phyloP scores from a whole-genome alignment of 2,888 invertebrate species.

The Epiblema foenella region DNA sequence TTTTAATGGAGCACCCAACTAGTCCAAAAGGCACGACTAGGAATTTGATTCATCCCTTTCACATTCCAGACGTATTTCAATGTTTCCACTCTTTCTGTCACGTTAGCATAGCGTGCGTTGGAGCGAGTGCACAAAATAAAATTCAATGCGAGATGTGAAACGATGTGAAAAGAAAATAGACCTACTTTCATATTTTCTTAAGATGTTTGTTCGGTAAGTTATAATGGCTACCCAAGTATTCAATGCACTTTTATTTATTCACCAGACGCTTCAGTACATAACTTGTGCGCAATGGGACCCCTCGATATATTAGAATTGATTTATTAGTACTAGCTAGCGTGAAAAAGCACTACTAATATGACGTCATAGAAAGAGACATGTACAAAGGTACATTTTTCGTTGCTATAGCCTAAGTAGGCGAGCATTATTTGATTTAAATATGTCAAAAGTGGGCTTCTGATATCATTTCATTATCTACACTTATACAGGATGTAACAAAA shows the following conservation, averaged over 20 bases:
- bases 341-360: too few relatives aligned
- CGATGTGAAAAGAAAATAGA: not conserved
- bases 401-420: too few relatives aligned
- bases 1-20: not conserved
- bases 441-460: too few relatives aligned
- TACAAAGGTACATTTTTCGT: too few relatives aligned
- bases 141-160: not conserved
- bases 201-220: slow-evolving; percentile 1
- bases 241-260: slow-evolving; percentile 3
- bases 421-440: too few relatives aligned
- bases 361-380: too few relatives aligned
- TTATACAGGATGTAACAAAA: too few relatives aligned
- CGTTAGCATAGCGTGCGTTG: not conserved
- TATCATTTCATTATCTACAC: too few relatives aligned
- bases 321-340: too few relatives aligned
- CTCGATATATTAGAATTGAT: too few relatives aligned
- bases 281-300: too few relatives aligned
- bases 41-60: not conserved
- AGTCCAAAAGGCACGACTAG: not conserved
- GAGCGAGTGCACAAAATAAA: not conserved
- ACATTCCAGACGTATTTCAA: not conserved
- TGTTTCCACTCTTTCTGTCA: not conserved
- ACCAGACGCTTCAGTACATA: too few relatives aligned
- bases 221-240: slow-evolving; percentile 1
- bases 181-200: slow-evolving; percentile 4